phyloP scores from a whole-genome alignment of 2,888 invertebrate species.

The Sinopyrophorus schimmeli region DNA sequence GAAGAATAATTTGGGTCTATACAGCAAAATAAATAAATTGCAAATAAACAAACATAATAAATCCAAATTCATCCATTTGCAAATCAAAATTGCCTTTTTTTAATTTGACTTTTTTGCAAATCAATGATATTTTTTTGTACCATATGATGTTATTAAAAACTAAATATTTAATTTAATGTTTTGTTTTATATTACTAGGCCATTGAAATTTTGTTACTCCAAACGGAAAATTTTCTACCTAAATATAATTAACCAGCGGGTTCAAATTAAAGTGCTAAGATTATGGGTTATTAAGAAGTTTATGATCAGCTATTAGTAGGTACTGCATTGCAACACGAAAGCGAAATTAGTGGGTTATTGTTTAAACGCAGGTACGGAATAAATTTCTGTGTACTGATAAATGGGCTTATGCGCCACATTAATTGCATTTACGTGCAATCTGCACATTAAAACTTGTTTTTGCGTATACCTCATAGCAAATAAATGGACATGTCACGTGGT shows the following conservation, averaged over 20 bases:
- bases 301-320: conserved; percentile 15
- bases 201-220: too few relatives aligned
- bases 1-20: too few relatives aligned
- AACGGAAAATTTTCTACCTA: too few relatives aligned
- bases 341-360: conserved; percentile 35
- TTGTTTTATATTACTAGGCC: too few relatives aligned
- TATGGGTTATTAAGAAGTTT: conserved; percentile 28
- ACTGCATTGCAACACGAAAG: conserved; percentile 28
- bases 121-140: too few relatives aligned
- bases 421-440: conserved; percentile 38
- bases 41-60: too few relatives aligned
- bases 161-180: too few relatives aligned
- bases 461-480: conserved; percentile 32
- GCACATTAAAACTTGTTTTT: conserved; percentile 37
- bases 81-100: too few relatives aligned
- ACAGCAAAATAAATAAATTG: too few relatives aligned
- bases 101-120: too few relatives aligned
- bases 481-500: conserved; percentile 47
- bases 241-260: conserved; percentile 17
- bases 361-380: conserved; percentile 33
- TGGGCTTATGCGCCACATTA: conserved; percentile 35
- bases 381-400: conserved; percentile 36
- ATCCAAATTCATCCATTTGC: too few relatives aligned
- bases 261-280: conserved; percentile 20
- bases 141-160: too few relatives aligned